A percentile compares a stretch with the other conserved stretches of the same genome.
Evolutionary conservation across 2,797 vertebrate species (phyloP).

Genomic region (Lerista edwardsae): DNA sequence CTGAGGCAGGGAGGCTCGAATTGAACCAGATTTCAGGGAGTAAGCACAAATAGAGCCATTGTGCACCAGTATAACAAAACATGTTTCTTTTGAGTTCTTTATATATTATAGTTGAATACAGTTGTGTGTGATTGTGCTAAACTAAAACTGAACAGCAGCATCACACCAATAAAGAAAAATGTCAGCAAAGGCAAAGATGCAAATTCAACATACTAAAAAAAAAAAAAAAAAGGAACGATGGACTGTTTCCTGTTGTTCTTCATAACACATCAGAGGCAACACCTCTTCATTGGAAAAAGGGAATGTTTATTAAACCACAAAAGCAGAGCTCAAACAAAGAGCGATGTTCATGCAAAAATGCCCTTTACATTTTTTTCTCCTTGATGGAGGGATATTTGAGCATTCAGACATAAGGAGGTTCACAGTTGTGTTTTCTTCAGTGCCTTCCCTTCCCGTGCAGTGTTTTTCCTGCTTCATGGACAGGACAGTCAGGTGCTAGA

Average conservation of each 20-base stretch:
- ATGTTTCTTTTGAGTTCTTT: conserved; percentile 2
- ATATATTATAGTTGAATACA: neutral
- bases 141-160: neutral
- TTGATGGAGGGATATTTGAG: neutral
- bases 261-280: neutral
- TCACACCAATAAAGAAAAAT: neutral
- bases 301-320: neutral
- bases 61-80: conserved; percentile 12
- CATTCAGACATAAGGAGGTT: neutral
- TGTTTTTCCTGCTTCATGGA: neutral
- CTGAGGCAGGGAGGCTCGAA: neutral
- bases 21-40: conserved; percentile 29
- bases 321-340: neutral
- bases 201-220: neutral
- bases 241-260: neutral
- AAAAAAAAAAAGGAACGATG: neutral
- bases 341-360: neutral
- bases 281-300: neutral
- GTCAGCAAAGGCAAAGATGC: neutral
- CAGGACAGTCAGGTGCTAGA: conserved; percentile 10
- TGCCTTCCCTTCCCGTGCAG: no score
- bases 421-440: neutral
- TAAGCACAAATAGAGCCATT: neutral
- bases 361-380: neutral
- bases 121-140: neutral